These are phyloP conservation scores for Murina feae DNA, from an alignment of 2,113 vertebrate genomes.

Conservation along the genomic window DNA sequence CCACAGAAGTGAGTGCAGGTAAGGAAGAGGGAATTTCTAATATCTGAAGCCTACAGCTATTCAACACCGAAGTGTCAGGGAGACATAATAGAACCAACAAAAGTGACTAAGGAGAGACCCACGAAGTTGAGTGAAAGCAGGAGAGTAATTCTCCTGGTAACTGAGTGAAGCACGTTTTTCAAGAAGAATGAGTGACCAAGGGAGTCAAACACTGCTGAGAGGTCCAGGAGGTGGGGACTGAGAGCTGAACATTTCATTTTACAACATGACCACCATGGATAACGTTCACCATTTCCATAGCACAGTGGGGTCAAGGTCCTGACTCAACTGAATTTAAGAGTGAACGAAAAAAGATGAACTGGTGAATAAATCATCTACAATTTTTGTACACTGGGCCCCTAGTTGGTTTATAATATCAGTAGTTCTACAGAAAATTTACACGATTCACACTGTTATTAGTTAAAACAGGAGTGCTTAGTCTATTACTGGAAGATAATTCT, in stretches of 20 bases:
- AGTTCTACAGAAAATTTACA: background rate
- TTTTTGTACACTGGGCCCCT: no score
- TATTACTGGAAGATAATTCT: background rate
- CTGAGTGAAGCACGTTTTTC: background rate
- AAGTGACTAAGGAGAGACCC: background rate
- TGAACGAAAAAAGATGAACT: background rate
- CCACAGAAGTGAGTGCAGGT: background rate
- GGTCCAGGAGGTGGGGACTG: background rate
- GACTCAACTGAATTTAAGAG: background rate
- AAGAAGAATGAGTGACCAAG: background rate
- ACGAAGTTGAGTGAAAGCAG: background rate
- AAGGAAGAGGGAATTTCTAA: background rate
- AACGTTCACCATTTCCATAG: background rate
- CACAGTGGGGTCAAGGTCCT: background rate
- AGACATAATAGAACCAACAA: background rate
- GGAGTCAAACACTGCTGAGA: background rate
- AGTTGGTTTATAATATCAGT: background rate
- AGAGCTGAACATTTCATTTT: background rate
- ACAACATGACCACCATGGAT: slow-evolving; percentile 13
- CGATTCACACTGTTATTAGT: background rate
- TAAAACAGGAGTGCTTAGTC: background rate
- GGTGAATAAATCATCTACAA: background rate
- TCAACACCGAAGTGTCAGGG: background rate
- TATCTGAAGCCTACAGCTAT: background rate
- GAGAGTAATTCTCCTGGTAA: background rate